Percentiles rank a stretch among this genome's conserved stretches.
These are phyloP conservation scores for Cebidichthys violaceus DNA, from an alignment of 2,113 vertebrate species.

Conservation along the genomic window DNA sequence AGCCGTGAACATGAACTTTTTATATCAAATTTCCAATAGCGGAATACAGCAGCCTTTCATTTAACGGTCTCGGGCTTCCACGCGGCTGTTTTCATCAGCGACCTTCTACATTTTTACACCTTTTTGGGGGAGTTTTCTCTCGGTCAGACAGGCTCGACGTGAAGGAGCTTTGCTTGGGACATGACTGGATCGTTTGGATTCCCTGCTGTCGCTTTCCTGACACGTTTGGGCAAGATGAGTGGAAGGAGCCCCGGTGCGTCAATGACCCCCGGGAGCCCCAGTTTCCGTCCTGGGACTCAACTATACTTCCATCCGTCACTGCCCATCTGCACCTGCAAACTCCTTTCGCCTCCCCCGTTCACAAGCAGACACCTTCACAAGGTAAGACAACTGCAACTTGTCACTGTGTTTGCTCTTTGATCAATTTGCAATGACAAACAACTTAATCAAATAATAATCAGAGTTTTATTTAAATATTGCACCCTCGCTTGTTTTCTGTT, in stretches of 20 bases:
- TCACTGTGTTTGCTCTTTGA: neutral
- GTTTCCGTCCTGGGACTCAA: conserved; percentile 43
- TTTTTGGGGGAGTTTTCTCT: conserved; percentile 62
- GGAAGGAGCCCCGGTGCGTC: conserved; percentile 82
- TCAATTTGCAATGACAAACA: neutral
- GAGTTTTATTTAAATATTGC: neutral
- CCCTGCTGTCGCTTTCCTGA: conserved; percentile 69
- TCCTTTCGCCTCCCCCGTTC: conserved; percentile 45
- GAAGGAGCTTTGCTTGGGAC: conserved; percentile 73
- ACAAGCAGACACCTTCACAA: conserved; percentile 45
- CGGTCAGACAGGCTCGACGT: conserved; percentile 68
- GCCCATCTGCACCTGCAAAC: conserved; percentile 89
- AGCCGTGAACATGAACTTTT: conserved; percentile 99
- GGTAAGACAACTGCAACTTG: conserved; percentile 55
- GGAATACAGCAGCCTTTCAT: conserved; percentile 95
- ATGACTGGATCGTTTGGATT: conserved; percentile 59
- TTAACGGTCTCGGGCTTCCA: conserved; percentile 89
- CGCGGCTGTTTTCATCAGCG: conserved; percentile 76
- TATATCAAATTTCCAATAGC: conserved; percentile 92
- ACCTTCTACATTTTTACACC: conserved; percentile 72
- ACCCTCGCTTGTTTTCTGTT: neutral
- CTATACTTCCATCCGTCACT: conserved; percentile 82
- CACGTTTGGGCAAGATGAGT: conserved; percentile 83
- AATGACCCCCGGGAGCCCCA: conserved; percentile 79
- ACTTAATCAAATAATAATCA: neutral